phyloP scores from a whole-genome alignment of 2,113 vertebrate species.

The Sisor rabdophorus region DNA sequence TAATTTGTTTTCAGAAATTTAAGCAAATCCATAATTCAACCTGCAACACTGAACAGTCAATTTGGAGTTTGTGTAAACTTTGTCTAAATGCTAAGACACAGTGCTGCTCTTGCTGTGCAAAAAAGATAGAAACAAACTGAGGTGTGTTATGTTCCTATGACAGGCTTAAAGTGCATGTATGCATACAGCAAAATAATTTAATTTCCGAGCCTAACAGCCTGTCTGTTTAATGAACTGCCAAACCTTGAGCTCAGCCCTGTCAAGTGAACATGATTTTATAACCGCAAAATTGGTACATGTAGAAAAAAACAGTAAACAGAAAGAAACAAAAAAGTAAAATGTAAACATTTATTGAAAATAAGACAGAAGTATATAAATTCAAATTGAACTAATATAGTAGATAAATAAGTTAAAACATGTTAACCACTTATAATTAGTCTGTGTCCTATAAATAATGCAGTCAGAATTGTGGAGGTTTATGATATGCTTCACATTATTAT shows the following conservation, averaged over 20 bases:
- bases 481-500: neutral
- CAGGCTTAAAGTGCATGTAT: neutral
- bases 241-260: slow-evolving; percentile 18
- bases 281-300: no score
- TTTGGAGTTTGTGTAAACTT: neutral
- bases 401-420: neutral
- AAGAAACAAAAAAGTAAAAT: neutral
- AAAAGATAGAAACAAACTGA: slow-evolving; percentile 14
- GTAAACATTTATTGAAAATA: neutral
- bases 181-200: slow-evolving; percentile 1
- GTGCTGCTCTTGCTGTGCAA: neutral
- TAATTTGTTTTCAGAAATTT: neutral
- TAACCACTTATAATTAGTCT: neutral
- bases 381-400: neutral
- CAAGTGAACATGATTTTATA: neutral
- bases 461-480: neutral
- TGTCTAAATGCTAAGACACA: neutral
- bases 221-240: slow-evolving; percentile 35
- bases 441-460: neutral
- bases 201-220: slow-evolving; percentile 29
- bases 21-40: slow-evolving; percentile 19
- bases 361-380: neutral
- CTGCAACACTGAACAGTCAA: neutral
- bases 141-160: slow-evolving; percentile 26
- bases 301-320: neutral